phyloP scores from a whole-genome alignment of 2,888 invertebrate genomes.

The Elysia crispata region DNA sequence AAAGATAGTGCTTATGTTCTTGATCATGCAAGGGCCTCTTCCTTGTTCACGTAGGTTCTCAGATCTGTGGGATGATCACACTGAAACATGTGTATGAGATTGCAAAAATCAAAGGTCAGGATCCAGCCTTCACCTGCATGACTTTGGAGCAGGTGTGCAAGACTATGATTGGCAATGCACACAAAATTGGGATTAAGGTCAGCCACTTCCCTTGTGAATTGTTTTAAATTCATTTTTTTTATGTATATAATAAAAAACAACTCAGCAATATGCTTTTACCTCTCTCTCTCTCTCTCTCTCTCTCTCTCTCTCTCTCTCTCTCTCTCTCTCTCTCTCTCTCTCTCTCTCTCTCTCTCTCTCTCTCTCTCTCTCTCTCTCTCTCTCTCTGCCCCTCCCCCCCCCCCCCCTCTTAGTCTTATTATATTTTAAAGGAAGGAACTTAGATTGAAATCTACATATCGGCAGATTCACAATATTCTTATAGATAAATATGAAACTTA shows the following conservation, averaged over 20 bases:
- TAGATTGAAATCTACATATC: neutral
- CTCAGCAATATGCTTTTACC: too few species aligned
- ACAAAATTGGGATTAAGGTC: conserved; percentile 43
- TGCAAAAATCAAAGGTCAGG: conserved; percentile 94
- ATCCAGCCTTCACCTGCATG: conserved; percentile 80
- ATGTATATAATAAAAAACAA: too few species aligned
- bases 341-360: conserved; percentile 30
- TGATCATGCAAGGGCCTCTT: too few species aligned
- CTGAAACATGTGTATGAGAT: conserved; percentile 98
- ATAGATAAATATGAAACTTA: too few species aligned
- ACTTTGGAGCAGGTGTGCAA: conserved; percentile 82
- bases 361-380: conserved; percentile 25
- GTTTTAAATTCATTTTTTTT: too few species aligned
- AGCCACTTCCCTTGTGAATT: neutral
- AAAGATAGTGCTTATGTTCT: too few species aligned
- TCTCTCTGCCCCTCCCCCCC: neutral
- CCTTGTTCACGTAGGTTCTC: conserved; percentile 81
- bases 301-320: neutral
- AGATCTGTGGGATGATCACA: conserved; percentile 92
- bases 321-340: conserved; percentile 14
- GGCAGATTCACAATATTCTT: neutral
- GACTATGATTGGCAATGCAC: conserved; percentile 72
- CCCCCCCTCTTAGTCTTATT: neutral
- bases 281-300: neutral
- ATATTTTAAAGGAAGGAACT: too few species aligned